phyloP scores from a whole-genome alignment of 2,888 invertebrate species.

The Acronicta leporina region DNA sequence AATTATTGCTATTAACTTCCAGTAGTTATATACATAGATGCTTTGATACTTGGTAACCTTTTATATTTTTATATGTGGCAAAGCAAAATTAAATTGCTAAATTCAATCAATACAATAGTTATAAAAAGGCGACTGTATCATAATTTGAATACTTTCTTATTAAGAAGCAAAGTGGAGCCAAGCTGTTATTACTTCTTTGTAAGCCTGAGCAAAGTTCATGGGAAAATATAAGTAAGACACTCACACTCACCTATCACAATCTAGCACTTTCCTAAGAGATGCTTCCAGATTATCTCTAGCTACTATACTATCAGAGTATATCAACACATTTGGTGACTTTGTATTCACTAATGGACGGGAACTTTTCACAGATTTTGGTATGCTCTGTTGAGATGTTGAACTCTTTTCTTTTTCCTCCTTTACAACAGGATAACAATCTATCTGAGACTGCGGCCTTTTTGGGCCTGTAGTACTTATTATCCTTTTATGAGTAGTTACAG shows the following conservation, averaged over 20 bases:
- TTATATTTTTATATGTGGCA: neutral
- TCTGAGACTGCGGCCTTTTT: conserved; percentile 74
- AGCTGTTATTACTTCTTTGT: conserved; percentile 30
- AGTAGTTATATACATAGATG: neutral
- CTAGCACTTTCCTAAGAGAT: conserved; percentile 91
- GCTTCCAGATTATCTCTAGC: conserved; percentile 93
- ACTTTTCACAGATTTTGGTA: conserved; percentile 80
- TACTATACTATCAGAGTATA: conserved; percentile 93
- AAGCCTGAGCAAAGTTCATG: conserved; percentile 25
- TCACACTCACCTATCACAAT: conserved; percentile 91
- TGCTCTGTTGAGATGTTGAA: conserved; percentile 71
- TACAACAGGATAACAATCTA: conserved; percentile 70
- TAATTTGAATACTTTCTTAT: no score
- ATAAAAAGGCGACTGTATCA: no score
- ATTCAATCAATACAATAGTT: neutral
- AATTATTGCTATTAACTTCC: no score
- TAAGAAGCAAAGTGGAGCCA: conserved; percentile 4
- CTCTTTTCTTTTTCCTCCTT: conserved; percentile 70
- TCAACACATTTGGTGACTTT: conserved; percentile 94
- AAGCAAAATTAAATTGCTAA: neutral
- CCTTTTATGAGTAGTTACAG: conserved; percentile 84
- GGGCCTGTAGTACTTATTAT: conserved; percentile 83
- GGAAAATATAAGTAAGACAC: conserved; percentile 48
- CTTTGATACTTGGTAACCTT: neutral
- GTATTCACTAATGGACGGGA: conserved; percentile 88